phyloP scores from a whole-genome alignment of 1,140 invertebrate species.

The Aphelenchoides avenae region DNA sequence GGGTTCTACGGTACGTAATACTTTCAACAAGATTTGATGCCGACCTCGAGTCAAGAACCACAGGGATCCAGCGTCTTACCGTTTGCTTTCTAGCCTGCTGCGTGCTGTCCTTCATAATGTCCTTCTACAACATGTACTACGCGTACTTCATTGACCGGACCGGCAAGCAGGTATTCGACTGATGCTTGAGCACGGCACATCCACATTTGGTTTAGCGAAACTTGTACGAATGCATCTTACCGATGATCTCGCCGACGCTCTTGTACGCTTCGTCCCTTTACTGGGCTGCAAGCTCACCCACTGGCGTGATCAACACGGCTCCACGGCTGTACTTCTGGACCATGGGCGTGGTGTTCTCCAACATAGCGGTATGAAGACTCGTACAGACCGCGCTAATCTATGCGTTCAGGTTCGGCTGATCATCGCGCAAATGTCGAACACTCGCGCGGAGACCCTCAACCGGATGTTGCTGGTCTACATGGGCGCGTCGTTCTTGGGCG shows the following conservation, averaged over 20 bases:
- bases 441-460: slow-evolving; percentile 59
- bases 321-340: slow-evolving; percentile 62
- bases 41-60: too few relatives aligned
- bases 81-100: slow-evolving; percentile 48
- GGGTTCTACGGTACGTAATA: too few relatives aligned
- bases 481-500: slow-evolving; percentile 5
- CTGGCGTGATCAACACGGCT: slow-evolving; percentile 60
- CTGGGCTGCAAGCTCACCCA: slow-evolving; percentile 61
- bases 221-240: slow-evolving; percentile 60
- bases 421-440: slow-evolving; percentile 64
- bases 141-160: slow-evolving; percentile 52
- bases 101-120: slow-evolving; percentile 48
- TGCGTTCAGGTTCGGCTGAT: slow-evolving; percentile 64
- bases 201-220: slow-evolving; percentile 21
- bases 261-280: slow-evolving; percentile 60
- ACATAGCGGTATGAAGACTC: slow-evolving; percentile 63
- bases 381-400: too few relatives aligned
- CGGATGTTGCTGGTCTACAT: slow-evolving; percentile 41
- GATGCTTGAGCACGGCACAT: slow-evolving; percentile 13
- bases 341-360: slow-evolving; percentile 63
- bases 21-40: too few relatives aligned
- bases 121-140: slow-evolving; percentile 52
- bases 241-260: slow-evolving; percentile 60
- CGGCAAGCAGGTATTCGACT: slow-evolving; percentile 48
- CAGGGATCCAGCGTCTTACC: too few relatives aligned